Percentiles rank a stretch among this genome's conserved stretches.
These are phyloP conservation scores for Sardina pilchardus DNA, from an alignment of 2,113 vertebrate species.

Conservation along the genomic window DNA sequence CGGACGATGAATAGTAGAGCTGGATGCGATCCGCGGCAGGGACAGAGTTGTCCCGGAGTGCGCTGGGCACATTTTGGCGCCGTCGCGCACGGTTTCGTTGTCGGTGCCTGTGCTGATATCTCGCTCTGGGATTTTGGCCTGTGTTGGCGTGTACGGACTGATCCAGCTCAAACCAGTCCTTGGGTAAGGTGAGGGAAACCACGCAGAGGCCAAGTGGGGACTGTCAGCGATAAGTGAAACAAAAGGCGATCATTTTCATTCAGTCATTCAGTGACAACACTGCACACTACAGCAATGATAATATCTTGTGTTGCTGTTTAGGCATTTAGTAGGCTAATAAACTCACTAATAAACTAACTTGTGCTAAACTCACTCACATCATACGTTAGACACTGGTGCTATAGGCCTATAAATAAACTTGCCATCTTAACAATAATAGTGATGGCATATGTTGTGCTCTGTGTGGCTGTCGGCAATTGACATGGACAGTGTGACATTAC, in stretches of 20 bases:
- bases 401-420: no score
- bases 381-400: no score
- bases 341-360: no score
- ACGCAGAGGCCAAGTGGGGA: constrained; percentile 66
- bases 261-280: neutral
- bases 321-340: no score
- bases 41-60: constrained; percentile 28
- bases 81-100: constrained; percentile 34
- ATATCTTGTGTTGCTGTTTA: neutral
- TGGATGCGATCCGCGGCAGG: constrained; percentile 52
- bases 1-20: constrained; percentile 65
- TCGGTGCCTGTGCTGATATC: constrained; percentile 25
- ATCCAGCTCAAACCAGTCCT: constrained; percentile 56
- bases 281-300: neutral
- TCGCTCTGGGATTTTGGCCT: constrained; percentile 26
- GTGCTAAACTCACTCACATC: no score
- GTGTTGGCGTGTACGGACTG: constrained; percentile 30
- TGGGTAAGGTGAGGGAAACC: constrained; percentile 61
- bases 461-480: no score
- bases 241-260: neutral
- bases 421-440: no score
- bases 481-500: no score
- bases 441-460: no score
- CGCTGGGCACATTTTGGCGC: constrained; percentile 4
- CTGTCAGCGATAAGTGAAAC: constrained; percentile 48